phyloP scores from a whole-genome alignment of 2,888 invertebrate genomes.

The Halocaridina rubra region DNA sequence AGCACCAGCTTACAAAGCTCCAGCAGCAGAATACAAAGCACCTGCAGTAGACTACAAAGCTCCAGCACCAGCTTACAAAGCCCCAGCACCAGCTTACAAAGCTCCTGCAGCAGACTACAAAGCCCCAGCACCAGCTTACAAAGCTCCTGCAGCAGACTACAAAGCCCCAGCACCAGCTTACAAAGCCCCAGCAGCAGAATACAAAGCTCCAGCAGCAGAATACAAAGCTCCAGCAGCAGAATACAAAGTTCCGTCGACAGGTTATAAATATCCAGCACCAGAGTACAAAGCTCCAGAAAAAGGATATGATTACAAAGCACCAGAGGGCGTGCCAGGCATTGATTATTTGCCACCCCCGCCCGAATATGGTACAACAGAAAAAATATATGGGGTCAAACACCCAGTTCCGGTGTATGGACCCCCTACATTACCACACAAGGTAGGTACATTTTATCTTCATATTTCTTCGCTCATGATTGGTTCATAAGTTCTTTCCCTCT shows the following conservation, averaged over 20 bases:
- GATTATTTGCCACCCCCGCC: neutral
- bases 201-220: neutral
- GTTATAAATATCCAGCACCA: constrained; percentile 12
- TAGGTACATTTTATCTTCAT: too few species aligned
- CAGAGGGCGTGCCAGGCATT: neutral
- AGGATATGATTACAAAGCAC: constrained; percentile 24
- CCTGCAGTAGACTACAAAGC: constrained; percentile 18
- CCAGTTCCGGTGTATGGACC: constrained; percentile 32
- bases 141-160: neutral
- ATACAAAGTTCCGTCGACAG: constrained; percentile 17
- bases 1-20: neutral
- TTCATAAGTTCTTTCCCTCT: too few species aligned
- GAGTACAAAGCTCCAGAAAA: constrained; percentile 23
- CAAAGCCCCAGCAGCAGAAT: neutral
- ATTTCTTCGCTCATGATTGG: too few species aligned
- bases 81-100: neutral
- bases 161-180: neutral
- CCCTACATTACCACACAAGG: constrained; percentile 42
- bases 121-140: neutral
- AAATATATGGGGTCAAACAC: constrained; percentile 17
- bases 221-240: constrained; percentile 14
- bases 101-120: neutral
- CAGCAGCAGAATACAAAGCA: neutral
- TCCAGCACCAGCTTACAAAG: neutral
- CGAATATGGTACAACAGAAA: neutral